Conservation (phyloP, 2,113 vertebrate species). For the Passer domesticus region DNA sequence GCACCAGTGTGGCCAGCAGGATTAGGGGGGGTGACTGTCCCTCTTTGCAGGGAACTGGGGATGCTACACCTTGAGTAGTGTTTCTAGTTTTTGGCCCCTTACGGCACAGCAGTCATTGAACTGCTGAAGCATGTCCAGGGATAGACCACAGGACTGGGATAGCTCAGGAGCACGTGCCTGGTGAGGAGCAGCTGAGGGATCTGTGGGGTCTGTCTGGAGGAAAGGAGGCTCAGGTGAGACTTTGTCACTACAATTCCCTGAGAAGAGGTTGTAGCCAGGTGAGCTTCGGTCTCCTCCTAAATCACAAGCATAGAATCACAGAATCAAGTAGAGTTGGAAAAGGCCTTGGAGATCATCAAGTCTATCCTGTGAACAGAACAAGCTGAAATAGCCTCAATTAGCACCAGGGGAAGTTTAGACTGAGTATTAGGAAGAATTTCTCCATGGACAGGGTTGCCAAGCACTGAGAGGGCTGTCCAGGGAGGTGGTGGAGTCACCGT, state of each 20-base stretch:
- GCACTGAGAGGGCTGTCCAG: neutral
- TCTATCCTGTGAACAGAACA: neutral
- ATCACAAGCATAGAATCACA: neutral
- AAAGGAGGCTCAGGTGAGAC: neutral
- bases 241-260: neutral
- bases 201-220: neutral
- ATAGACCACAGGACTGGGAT: fast-evolving
- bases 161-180: fast-evolving
- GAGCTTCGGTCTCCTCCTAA: fast-evolving
- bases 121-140: fast-evolving
- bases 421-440: neutral
- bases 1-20: neutral
- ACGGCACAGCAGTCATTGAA: fast-evolving
- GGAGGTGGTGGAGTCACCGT: neutral
- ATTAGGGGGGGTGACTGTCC: fast-evolving
- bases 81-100: fast-evolving
- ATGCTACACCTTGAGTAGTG: fast-evolving
- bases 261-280: too few species aligned
- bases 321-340: neutral
- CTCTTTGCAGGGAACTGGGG: neutral
- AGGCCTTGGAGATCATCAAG: neutral
- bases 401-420: neutral
- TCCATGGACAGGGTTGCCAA: neutral
- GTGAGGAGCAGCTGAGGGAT: neutral
- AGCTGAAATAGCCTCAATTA: fast-evolving